Evolutionary conservation across 2,113 vertebrate species (phyloP), one percentile per base, ranked within the genome.

Genomic region (Chionis minor): DNA sequence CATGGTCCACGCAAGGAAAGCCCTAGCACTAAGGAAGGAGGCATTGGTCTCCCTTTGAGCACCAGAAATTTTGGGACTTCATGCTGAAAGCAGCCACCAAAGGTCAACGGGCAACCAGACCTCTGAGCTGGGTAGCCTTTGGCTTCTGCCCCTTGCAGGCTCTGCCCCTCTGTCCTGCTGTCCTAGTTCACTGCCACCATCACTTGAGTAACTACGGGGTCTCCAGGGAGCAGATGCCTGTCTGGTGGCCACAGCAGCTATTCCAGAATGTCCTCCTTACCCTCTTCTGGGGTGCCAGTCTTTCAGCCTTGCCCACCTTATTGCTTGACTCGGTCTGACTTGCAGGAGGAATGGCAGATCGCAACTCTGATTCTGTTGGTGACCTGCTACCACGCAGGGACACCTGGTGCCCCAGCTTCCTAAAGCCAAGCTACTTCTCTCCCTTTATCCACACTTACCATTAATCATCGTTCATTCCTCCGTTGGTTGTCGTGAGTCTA

Each of bases 221-320:
- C 35, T 45, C 49, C n/a, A 49, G 28, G 66, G 47, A 7, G 40
- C 45, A 22, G 18, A n/a, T 75, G 55, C 17, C 26, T 4, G 11
- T 33, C 47, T 77, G 19, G 27, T 80, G 81, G 33, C 12, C 59
- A 35, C 40, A 74, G 62, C 28, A 81, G 55, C 81, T 54, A 0
- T 58, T 79, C 51, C 44, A 80, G 32, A 71, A 75, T 0, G 30
- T 59, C 28, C 30, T 66, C 47, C 35, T 78, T 35, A 8, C 2
- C 63, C 19, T 79, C 28, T 10, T 38, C 10, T 47, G 58, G 56
- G 8, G 2, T 17, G 27, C 0, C 1, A 78, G 4, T 3, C 78
- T 33, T 74, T 26, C 27, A 88, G 45, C 35, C 40, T 81, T 92
- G 61, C 32, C 51, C 32, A 28, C 14, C 16, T 35, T 8, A 12